Conservation (phyloP, 2,797 vertebrate genomes). For the Centropyge bicolor region DNA sequence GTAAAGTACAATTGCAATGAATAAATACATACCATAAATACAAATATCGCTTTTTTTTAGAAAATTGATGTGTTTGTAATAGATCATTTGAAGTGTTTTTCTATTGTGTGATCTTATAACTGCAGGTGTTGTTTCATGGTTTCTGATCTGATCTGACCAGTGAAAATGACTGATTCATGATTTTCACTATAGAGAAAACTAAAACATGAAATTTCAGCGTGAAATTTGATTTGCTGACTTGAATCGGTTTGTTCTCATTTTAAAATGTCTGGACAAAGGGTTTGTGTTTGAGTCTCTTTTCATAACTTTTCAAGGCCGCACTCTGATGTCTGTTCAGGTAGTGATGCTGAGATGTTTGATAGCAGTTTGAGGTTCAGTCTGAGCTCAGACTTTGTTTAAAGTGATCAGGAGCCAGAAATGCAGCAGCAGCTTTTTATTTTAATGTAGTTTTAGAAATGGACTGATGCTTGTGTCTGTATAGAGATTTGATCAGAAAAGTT, state of each 20-base stretch:
- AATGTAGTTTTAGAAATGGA: conserved; percentile 15
- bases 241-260: no score
- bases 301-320: not conserved
- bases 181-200: not conserved
- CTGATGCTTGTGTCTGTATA: conserved; percentile 64
- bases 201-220: not conserved
- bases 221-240: not conserved
- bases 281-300: not conserved
- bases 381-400: conserved; percentile 1
- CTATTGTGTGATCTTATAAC: no score
- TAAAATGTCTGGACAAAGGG: no score
- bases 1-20: no score
- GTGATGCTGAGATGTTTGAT: not conserved
- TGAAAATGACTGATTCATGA: no score
- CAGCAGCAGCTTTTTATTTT: conserved; percentile 7
- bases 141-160: no score
- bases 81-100: no score
- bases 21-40: no score
- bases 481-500: conserved; percentile 68
- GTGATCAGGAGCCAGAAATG: conserved; percentile 37
- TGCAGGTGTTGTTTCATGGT: no score
- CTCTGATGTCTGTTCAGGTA: not conserved
- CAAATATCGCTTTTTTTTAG: no score
- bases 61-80: no score
- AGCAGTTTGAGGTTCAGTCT: conserved; percentile 3